Base-by-base conservation (phyloP, 2,797 vertebrate species). In the Crenuchus spilurus region DNA sequence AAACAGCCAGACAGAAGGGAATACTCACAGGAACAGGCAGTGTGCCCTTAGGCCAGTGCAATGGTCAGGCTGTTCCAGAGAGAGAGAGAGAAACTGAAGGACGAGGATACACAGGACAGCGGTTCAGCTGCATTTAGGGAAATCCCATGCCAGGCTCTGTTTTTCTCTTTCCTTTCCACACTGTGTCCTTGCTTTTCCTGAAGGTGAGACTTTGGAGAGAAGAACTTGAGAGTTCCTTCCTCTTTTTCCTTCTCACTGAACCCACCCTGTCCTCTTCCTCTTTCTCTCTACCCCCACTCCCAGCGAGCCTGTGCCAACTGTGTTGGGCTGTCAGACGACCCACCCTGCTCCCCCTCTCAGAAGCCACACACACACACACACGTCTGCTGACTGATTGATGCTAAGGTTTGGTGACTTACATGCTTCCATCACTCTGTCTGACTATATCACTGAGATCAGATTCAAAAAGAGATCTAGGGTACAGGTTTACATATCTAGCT, bases 271-370 rank as follows among this genome's bases (percentile, higher is more conserved):
- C 82, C 70, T 82, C 87, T 84, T 77, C 87, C 69, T 84, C 57
- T 72, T 54, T 76, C 65, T 54, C 63, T 55, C 76, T 65, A 70
- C 81, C 70, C 72, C 82, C 87, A 75, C 74, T 74, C 77, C 74
- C 73, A 69, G 54, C 85, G 83, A 87, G 86, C 83, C 87, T 85
- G 80, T 91, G 91, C 90, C 93, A 94, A 93, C 91, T 92, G 92
- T 89, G 88, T 85, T 83, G 76, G 85, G 89, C 90, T 88, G 91
- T 93, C 90, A 93, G 78, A 82, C 72, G 83, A 86, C 80, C 51
- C 75, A 76, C 78, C 81, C 76, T 76, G 65, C 61, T 58, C 70
- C 72, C 60, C 62, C 39, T 82, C 63, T 77, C 46, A 72, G 69
- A 57, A 58, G 55, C 0, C 55, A 35, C 69, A 57, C 57, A 57